Evolutionary conservation across 2,113 vertebrate genomes (phyloP).

Genomic region (Larimichthys crocea): DNA sequence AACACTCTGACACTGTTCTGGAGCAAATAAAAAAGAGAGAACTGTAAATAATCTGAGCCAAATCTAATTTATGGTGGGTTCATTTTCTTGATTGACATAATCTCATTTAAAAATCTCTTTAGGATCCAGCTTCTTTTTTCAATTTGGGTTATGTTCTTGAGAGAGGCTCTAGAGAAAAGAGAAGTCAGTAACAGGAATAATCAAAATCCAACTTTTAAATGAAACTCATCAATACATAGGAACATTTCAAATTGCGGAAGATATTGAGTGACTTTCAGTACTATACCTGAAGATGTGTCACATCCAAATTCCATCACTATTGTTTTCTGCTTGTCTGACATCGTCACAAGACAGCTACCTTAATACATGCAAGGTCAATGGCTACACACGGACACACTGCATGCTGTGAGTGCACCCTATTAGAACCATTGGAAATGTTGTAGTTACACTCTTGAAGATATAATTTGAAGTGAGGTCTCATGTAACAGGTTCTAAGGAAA

Average conservation of each 20-base stretch:
- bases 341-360: background rate
- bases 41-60: constrained; percentile 20
- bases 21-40: constrained; percentile 25
- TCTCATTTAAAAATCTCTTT: constrained; percentile 28
- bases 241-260: background rate
- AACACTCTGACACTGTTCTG: constrained; percentile 34
- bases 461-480: background rate
- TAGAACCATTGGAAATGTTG: background rate
- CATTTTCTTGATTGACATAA: constrained; percentile 47
- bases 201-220: background rate
- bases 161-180: background rate
- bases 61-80: constrained; percentile 14
- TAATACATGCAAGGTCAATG: background rate
- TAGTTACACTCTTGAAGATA: background rate
- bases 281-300: background rate
- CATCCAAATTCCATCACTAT: constrained; percentile 8
- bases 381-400: background rate
- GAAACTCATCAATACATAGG: background rate
- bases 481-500: background rate
- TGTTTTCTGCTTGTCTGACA: background rate
- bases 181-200: background rate
- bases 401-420: background rate
- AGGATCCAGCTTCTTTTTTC: constrained; percentile 1
- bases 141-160: constrained; percentile 28
- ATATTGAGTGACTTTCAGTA: background rate